Evolutionary conservation across 2,888 invertebrate genomes (phyloP).

Genomic region (Volucella zonaria): DNA sequence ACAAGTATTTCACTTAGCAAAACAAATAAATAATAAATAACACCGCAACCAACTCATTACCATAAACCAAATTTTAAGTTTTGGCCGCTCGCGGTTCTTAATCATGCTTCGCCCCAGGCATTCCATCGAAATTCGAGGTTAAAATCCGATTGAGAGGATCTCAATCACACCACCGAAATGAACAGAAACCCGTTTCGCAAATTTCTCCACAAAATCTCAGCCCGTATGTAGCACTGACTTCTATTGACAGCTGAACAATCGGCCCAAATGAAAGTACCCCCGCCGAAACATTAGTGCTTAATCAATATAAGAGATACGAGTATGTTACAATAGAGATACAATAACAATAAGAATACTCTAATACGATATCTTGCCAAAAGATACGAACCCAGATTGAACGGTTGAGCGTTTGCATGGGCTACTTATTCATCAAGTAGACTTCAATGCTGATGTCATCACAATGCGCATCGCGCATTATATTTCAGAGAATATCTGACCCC

Average conservation of each 20-base stretch:
- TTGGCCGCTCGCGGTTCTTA: constrained; percentile 1
- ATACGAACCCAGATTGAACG: neutral
- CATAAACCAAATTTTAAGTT: neutral
- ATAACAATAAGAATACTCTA: constrained; percentile 3
- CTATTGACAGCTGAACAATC: constrained; percentile 58
- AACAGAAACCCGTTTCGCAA: constrained; percentile 33
- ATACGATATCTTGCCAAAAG: neutral
- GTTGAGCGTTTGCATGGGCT: neutral
- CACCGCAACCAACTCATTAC: too few species aligned
- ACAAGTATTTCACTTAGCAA: too few species aligned
- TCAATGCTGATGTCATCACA: constrained; percentile 60
- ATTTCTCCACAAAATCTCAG: constrained; percentile 38
- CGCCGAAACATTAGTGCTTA: constrained; percentile 43
- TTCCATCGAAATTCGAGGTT: constrained; percentile 30
- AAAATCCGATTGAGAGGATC: constrained; percentile 46
- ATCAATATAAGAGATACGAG: constrained; percentile 38
- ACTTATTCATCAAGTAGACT: constrained; percentile 56
- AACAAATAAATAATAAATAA: too few species aligned
- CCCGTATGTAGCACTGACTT: constrained; percentile 5
- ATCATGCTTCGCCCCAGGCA: constrained; percentile 31
- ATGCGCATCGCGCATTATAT: constrained; percentile 39
- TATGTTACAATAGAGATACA: neutral
- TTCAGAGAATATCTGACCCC: constrained; percentile 40
- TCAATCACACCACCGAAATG: neutral
- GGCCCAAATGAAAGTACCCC: constrained; percentile 58